Conservation (phyloP, 2,113 vertebrate genomes). For the Numida meleagris region DNA sequence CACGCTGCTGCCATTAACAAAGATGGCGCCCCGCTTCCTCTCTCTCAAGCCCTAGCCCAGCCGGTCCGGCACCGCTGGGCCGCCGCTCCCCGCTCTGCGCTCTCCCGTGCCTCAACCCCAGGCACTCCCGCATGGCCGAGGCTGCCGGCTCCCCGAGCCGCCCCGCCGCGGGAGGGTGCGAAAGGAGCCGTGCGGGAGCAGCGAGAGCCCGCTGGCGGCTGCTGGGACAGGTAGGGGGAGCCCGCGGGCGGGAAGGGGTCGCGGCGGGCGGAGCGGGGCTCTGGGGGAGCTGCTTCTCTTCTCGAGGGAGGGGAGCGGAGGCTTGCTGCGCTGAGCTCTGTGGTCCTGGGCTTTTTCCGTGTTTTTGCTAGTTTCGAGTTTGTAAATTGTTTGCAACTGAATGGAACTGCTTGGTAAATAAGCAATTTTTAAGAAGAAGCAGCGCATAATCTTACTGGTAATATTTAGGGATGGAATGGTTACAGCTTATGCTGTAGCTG, state of each 20-base stretch:
- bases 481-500: neutral
- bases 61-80: too few relatives aligned
- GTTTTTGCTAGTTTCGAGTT: neutral
- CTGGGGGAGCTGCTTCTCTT: neutral
- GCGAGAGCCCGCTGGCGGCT: constrained; percentile 34
- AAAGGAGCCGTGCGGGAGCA: neutral
- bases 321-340: neutral
- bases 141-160: neutral
- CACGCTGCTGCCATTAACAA: neutral
- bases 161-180: neutral
- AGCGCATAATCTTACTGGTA: neutral
- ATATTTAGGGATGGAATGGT: neutral
- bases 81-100: neutral
- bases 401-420: neutral
- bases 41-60: neutral
- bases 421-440: neutral
- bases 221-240: constrained; percentile 46
- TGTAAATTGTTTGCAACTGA: neutral
- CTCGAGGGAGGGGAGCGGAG: neutral
- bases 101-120: neutral
- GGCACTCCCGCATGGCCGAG: neutral
- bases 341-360: neutral
- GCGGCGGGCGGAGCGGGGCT: neutral
- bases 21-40: constrained; percentile 1
- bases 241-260: neutral